Percentiles rank a stretch among this genome's conserved stretches.
Conservation (phyloP, 2,797 vertebrate species). For the Allobates femoralis region DNA sequence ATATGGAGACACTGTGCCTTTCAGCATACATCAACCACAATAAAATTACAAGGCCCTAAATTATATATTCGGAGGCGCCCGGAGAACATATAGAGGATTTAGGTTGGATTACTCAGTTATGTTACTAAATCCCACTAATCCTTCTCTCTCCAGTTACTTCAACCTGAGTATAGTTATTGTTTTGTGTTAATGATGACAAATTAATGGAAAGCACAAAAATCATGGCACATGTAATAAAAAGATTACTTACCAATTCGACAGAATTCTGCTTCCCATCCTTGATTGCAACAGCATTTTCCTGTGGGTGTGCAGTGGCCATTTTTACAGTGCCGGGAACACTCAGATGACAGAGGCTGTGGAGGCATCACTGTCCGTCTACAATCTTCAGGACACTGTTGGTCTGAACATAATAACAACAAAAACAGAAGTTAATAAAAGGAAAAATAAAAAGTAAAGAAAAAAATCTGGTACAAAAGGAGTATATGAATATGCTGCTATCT, state of each 20-base stretch:
- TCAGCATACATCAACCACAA: slow-evolving; percentile 23
- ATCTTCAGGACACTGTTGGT: slow-evolving; percentile 89
- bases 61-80: slow-evolving; percentile 28
- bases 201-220: slow-evolving; percentile 45
- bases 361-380: slow-evolving; percentile 86
- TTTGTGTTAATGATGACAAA: slow-evolving; percentile 47
- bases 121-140: slow-evolving; percentile 41
- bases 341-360: slow-evolving; percentile 87
- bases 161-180: slow-evolving; percentile 42
- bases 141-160: slow-evolving; percentile 49
- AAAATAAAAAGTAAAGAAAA: not conserved
- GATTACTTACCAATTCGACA: slow-evolving; percentile 88
- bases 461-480: not conserved
- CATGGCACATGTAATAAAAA: slow-evolving; percentile 47
- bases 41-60: slow-evolving; percentile 24
- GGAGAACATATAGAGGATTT: slow-evolving; percentile 30
- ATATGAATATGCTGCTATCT: no score
- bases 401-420: slow-evolving; percentile 70
- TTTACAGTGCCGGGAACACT: slow-evolving; percentile 92
- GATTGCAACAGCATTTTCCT: slow-evolving; percentile 93
- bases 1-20: slow-evolving; percentile 33
- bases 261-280: slow-evolving; percentile 95
- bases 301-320: slow-evolving; percentile 95
- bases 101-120: slow-evolving; percentile 13
- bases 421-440: not conserved